Evolutionary conservation across 53 echinoderm and acorn worm species (phyloP), one percentile per base, ranked within the genome.

Genomic region (Antedon mediterranea): DNA sequence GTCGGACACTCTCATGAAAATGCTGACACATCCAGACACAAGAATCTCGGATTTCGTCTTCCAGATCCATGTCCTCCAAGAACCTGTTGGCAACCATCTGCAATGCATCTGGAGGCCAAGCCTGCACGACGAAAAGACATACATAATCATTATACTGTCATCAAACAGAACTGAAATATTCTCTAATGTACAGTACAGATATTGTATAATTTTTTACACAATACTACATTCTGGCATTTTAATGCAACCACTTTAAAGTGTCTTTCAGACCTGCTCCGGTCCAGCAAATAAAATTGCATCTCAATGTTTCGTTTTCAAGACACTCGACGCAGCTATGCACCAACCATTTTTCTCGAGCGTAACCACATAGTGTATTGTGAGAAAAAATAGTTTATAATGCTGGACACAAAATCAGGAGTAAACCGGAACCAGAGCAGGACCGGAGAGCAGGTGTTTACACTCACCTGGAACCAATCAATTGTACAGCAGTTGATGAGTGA

Each of bases 21-120:
- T 94, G 89, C 77, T 94, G 91, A 82, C 95, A 94, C 95, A 94
- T 94, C 83, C 73, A 80, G 82, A 94, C 95, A 33, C 91, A 89
- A 33, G 86, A 89, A 77, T 85, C 89, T 32, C 83, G 80, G 79
- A 94, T 18, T 30, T 89, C 83, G 30, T 94, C 95, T 43, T 94
- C 95, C 15, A 94, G 73, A 30, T 94, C 95, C 81, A 94, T 89
- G 31, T 94, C 95, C 32, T 94, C 95, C 28, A 94, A 83, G 87
- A 91, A 94, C n/a, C 83, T 91, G 43, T 94, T 89, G 31, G 95
- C 95, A 6, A 94, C 95, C 95, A 94, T 94, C 89, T 94, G 91
- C 26, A 94, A 73, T 33, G 95, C 95, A 89, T 94, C 95, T 57
- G 91, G 91, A 43, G 95, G 95, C 95, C 95, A 94, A 0, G 95